Base-by-base conservation (phyloP, 2,888 invertebrate genomes). In the Scaptomyza polygonia region DNA sequence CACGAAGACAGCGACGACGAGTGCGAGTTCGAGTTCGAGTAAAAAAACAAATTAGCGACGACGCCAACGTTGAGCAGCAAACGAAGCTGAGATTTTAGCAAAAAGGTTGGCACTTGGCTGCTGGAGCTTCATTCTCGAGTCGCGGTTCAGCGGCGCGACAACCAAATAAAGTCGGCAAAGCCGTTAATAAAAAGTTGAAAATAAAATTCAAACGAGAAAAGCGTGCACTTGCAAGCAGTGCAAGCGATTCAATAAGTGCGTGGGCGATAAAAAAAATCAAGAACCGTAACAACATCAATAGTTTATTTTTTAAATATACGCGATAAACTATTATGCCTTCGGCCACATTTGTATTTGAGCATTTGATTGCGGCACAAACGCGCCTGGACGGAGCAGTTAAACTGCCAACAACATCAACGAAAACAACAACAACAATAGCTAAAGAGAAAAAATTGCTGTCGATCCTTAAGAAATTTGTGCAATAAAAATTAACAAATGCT, bases 331-430 rank as follows among this genome's bases (percentile, higher is more conserved):
- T 86, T 85, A 91, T 91, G 91, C 90, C 90, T 89, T 91, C 91
- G 72, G 89, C 88, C 49, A 68, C 89, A 76, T 92, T 90, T 83
- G 83, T 91, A 51, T 89, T 90, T 64, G 90, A 91, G 84, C 89
- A 91, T 86, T 88, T 91, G 56, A 87, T 89, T 75, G 83, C 77
- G 73, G 89, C 88, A 80, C 86, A 89, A 83, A 61, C 80, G 58
- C 88, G 86, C 55, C 79, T 78, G 58, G 75, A 78, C 75, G 80
- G 85, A 36, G 67, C 67, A 59, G 72, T 70, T 59, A 64, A 67
- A 32, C 32, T 72, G 39, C 43, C 40, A 45, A 25, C 47, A 34
- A n/a, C 39, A 11, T 30, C 29, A 54, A 16, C 29, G 52, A 16
- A 64, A 43, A 63, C 56, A 48, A 30, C 43, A 61, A 30, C 59